Evolutionary conservation across 2,888 invertebrate genomes (phyloP).

Genomic region (Tipula unca): DNA sequence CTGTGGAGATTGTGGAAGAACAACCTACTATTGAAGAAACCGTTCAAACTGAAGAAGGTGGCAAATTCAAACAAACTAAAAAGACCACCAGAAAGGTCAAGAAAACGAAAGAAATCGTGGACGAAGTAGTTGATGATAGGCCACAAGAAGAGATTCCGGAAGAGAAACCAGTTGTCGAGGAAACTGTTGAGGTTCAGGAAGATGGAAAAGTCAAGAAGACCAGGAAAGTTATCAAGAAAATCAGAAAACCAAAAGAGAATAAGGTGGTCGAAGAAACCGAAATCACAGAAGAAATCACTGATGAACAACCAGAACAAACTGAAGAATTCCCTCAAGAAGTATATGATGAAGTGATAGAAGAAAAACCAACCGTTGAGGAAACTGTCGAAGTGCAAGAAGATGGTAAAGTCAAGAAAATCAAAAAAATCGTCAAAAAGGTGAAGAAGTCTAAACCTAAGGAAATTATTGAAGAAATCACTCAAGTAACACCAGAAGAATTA

Average conservation of each 20-base stretch:
- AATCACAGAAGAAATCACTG: not conserved
- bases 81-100: not conserved
- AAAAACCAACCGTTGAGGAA: conserved; percentile 24
- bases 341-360: conserved; percentile 32
- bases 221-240: conserved; percentile 26
- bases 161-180: conserved; percentile 8
- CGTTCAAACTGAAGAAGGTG: not conserved
- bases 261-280: conserved; percentile 33
- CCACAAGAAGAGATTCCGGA: conserved; percentile 27
- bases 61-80: conserved; percentile 20
- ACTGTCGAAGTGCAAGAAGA: conserved; percentile 25
- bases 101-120: not conserved
- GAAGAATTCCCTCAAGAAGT: conserved; percentile 24
- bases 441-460: conserved; percentile 24
- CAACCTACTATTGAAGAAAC: not conserved
- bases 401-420: not conserved
- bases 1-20: not conserved
- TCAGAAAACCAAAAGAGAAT: conserved; percentile 26
- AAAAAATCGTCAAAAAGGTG: conserved; percentile 19
- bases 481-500: conserved; percentile 22
- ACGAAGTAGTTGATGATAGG: conserved; percentile 18
- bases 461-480: conserved; percentile 27
- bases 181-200: conserved; percentile 25
- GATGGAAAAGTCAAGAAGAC: conserved; percentile 17
- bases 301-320: conserved; percentile 22